These are phyloP conservation scores for Epiblema foenella DNA, from an alignment of 2,888 invertebrate genomes.

Conservation along the genomic window DNA sequence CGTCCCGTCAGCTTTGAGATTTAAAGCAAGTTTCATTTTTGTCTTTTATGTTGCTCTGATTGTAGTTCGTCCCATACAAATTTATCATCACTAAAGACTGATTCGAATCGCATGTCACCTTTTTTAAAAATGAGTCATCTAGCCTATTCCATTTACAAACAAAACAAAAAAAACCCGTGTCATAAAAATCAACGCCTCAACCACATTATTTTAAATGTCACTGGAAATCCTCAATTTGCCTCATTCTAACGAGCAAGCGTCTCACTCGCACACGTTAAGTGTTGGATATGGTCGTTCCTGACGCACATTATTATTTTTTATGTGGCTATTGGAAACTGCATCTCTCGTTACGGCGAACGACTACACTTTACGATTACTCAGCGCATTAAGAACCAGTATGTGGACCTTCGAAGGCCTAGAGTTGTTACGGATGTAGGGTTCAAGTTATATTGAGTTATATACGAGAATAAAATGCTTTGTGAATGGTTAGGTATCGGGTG, in stretches of 20 bases:
- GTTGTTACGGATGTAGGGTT: too few species aligned
- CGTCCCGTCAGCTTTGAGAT: too few species aligned
- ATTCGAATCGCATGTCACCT: too few species aligned
- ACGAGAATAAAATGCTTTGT: neutral
- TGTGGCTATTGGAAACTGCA: slow-evolving; percentile 41
- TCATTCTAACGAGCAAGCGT: neutral
- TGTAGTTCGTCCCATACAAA: too few species aligned
- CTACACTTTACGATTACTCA: neutral
- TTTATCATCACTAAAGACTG: too few species aligned
- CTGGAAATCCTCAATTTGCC: slow-evolving; percentile 32
- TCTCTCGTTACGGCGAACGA: slow-evolving; percentile 28
- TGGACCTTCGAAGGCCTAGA: too few species aligned
- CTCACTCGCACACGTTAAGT: slow-evolving; percentile 20
- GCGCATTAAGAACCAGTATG: too few species aligned
- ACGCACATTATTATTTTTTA: slow-evolving; percentile 51
- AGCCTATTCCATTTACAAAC: too few species aligned
- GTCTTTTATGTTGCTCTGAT: too few species aligned
- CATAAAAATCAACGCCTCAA: slow-evolving; percentile 17
- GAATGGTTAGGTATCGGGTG: neutral
- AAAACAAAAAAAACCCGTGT: neutral
- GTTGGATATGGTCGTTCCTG: slow-evolving; percentile 24
- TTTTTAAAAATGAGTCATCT: too few species aligned
- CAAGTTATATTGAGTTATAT: too few species aligned
- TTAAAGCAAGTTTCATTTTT: too few species aligned
- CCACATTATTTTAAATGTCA: slow-evolving; percentile 36